Percentiles rank a stretch among this genome's conserved stretches.
Evolutionary conservation across 1,140 invertebrate genomes (phyloP).

Genomic region (Amphibalanus amphitrite): DNA sequence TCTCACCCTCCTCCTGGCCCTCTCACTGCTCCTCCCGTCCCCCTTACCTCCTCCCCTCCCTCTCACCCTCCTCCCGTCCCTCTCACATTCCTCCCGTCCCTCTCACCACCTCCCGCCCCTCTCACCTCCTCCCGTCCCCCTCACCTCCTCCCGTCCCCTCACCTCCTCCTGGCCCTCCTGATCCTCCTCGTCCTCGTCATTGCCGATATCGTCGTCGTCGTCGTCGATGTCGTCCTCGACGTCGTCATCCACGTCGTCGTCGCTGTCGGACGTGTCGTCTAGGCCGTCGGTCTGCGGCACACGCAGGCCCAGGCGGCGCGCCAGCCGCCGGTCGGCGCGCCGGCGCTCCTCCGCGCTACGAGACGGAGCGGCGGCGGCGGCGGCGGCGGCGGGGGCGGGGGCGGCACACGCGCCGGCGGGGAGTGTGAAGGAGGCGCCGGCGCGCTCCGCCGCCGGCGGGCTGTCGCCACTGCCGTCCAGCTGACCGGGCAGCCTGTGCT

Average conservation of each 20-base stretch:
- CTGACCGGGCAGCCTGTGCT: slow-evolving; percentile 11
- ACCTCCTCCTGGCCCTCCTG: slow-evolving; percentile 39
- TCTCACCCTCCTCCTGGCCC: slow-evolving; percentile 26
- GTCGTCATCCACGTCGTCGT: slow-evolving; percentile 46
- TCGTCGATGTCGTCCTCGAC: slow-evolving; percentile 49
- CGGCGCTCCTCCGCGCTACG: no score
- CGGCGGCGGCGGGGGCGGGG: no score
- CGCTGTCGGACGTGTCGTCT: slow-evolving; percentile 55
- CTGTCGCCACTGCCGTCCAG: slow-evolving; percentile 27
- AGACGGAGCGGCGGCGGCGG: no score
- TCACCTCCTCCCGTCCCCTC: no score
- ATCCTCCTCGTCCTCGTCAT: slow-evolving; percentile 49
- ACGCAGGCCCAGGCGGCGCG: background rate
- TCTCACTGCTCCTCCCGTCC: background rate
- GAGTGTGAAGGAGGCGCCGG: slow-evolving; percentile 15
- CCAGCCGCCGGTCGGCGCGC: background rate
- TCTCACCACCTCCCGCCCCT: no score
- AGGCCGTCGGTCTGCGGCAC: slow-evolving; percentile 44
- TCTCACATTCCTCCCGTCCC: no score
- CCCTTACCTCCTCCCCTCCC: slow-evolving; percentile 35
- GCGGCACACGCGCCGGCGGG: no score
- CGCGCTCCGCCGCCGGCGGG: slow-evolving; percentile 12
- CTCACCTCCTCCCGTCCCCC: slow-evolving; percentile 41
- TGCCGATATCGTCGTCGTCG: slow-evolving; percentile 46
- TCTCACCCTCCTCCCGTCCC: slow-evolving; percentile 37